Base-by-base conservation (phyloP, 1,140 invertebrate genomes). In the Procambarus clarkii region DNA sequence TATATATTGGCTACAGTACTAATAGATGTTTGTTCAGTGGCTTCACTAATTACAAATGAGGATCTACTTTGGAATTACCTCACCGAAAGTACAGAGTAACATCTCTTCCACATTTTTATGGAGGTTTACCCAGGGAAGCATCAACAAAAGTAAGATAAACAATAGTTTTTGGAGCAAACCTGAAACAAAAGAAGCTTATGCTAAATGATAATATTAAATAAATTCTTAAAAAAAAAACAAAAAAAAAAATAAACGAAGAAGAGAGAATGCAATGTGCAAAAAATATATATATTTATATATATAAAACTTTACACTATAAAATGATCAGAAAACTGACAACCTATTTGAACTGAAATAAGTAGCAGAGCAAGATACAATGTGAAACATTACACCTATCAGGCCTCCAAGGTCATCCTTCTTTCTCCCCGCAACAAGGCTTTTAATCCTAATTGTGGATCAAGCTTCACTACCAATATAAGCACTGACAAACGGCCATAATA, bases 281-380 rank as follows among this genome's bases (percentile, higher is more conserved):
- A 74, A 9, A 54, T 64, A 64, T 21, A 64, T 21, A 64, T 64
- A 64, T 18, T 18, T 64, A 64, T 18, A 86, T 86, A 88, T 88
- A 88, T 80, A 79, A 45, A 79, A 13, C 13, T 60, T 46, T 9
- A 64, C 69, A 64, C 18, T 45, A 80, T 80, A 86, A 69, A 34
- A 88, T 77, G 69, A 88, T 76, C 86, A 45, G 76, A 77, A 77
- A 79, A 88, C 58, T 88, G 77, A 54, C 78, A 77, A 88, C 86
- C 79, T 86, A 50, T 80, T 88, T 80, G 86, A 80, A 87, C 85
- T 87, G 85, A 87, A 87, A 87, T 45, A 71, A 64, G 77, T 21
- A 79, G 15, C 77, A 48, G 21, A 79, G 45, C 13, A 79, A 54
- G 48, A 79, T 54, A 21, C 15, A 7, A 18, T 21, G 48, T 79